Conservation (phyloP, 2,797 vertebrate species). For the Artibeus lituratus region DNA sequence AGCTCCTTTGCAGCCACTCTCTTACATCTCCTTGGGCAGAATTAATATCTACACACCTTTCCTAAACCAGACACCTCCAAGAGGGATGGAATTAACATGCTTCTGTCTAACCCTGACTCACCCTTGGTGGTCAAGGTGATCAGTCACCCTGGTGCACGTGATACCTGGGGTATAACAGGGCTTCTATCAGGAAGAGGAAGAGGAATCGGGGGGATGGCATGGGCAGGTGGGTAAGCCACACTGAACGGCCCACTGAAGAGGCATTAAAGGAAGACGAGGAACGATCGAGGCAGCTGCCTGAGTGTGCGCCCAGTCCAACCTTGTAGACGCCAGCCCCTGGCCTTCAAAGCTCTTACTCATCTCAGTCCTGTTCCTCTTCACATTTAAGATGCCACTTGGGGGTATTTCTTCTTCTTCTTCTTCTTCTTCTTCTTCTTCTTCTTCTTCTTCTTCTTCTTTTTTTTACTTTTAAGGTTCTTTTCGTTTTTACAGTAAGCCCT, state of each 20-base stretch:
- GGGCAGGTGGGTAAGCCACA: not conserved
- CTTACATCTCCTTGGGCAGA: not conserved
- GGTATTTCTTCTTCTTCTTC: not conserved
- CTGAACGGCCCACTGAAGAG: not conserved
- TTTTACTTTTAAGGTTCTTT: not conserved
- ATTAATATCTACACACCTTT: not conserved
- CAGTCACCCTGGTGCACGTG: not conserved
- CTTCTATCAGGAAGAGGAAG: not conserved
- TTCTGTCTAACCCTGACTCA: not conserved
- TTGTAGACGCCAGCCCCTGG: not conserved
- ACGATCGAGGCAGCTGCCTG: not conserved
- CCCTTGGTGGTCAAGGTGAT: not conserved
- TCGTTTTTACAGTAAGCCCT: not conserved
- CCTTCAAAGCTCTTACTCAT: too few relatives aligned
- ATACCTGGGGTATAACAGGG: too few relatives aligned
- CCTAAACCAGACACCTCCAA: not conserved
- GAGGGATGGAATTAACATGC: not conserved
- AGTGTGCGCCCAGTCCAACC: not conserved
- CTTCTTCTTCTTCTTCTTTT: too few relatives aligned
- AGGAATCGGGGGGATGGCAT: not conserved
- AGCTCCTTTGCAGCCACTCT: not conserved
- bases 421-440: not conserved
- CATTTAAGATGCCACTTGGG: not conserved
- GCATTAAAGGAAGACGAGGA: not conserved
- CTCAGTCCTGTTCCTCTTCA: not conserved